phyloP scores from a whole-genome alignment of 2,888 invertebrate species.

The Malthinus seriepunctatus region DNA sequence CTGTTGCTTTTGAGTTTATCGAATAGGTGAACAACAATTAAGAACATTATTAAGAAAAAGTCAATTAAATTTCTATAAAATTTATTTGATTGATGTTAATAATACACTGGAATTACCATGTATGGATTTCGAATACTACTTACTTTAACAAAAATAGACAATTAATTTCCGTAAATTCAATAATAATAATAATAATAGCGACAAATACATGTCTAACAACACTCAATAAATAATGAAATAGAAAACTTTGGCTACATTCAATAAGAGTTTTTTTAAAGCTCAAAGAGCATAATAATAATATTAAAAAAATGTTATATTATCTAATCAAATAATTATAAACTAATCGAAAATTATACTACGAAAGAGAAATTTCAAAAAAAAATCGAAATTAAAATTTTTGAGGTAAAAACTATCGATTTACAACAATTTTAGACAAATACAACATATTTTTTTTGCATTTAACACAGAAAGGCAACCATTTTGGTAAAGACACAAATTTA shows the following conservation, averaged over 20 bases:
- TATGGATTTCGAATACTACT: slow-evolving; percentile 30
- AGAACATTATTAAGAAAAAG: too few relatives aligned
- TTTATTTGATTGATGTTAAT: slow-evolving; percentile 30
- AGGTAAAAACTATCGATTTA: slow-evolving; percentile 24
- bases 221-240: slow-evolving; percentile 51
- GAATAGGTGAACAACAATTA: background rate
- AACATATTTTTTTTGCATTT: slow-evolving; percentile 23
- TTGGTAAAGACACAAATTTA: slow-evolving; percentile 9
- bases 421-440: slow-evolving; percentile 28
- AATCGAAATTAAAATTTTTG: background rate
- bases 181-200: slow-evolving; percentile 34
- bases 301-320: slow-evolving; percentile 16
- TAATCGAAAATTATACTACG: background rate
- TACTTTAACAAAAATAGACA: slow-evolving; percentile 35
- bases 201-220: slow-evolving; percentile 30
- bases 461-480: slow-evolving; percentile 26
- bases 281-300: slow-evolving; percentile 31
- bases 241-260: slow-evolving; percentile 54
- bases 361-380: background rate
- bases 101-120: slow-evolving; percentile 31
- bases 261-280: slow-evolving; percentile 38
- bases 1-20: too few relatives aligned
- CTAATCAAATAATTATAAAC: slow-evolving; percentile 20
- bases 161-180: slow-evolving; percentile 31
- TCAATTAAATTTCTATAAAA: slow-evolving; percentile 27